A percentile compares a stretch with the other conserved stretches of the same genome.
These are phyloP conservation scores for Agriopis marginaria DNA, from an alignment of 2,888 invertebrate species.

Conservation along the genomic window DNA sequence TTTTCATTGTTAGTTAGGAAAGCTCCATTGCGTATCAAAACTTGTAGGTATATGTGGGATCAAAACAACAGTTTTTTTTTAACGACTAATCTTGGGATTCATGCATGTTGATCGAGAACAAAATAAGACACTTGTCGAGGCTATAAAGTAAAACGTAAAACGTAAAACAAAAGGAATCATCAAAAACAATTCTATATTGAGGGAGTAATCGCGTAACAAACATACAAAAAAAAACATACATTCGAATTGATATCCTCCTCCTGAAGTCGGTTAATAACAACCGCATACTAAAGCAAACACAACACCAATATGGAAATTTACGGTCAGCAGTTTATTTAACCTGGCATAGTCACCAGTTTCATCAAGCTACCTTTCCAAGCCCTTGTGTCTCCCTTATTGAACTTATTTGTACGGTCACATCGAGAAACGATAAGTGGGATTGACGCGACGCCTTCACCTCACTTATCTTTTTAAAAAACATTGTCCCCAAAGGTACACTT, in stretches of 20 bases:
- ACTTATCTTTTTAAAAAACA: constrained; percentile 76
- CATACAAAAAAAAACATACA: too few species aligned
- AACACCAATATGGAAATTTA: constrained; percentile 3
- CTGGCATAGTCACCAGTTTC: constrained; percentile 18
- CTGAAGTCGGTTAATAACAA: too few species aligned
- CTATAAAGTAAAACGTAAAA: constrained; percentile 2
- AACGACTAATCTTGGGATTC: too few species aligned
- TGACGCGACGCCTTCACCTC: constrained; percentile 55
- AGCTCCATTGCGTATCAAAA: too few species aligned
- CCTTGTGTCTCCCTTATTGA: constrained; percentile 46
- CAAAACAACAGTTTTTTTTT: too few species aligned
- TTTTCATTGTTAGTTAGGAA: too few species aligned
- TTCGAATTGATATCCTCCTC: too few species aligned
- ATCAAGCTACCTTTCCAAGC: constrained; percentile 33
- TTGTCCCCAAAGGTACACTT: constrained; percentile 73
- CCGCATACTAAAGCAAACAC: not conserved
- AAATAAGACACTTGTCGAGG: not conserved
- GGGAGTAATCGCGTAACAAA: too few species aligned
- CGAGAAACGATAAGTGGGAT: constrained; percentile 57
- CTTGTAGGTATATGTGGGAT: too few species aligned
- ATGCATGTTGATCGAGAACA: too few species aligned
- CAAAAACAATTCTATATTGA: too few species aligned
- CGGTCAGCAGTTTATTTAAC: constrained; percentile 29
- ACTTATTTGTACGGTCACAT: constrained; percentile 50
- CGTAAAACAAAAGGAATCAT: too few species aligned